Evolutionary conservation across 2,797 vertebrate species (phyloP).

Genomic region (Darevskia nairensis): DNA sequence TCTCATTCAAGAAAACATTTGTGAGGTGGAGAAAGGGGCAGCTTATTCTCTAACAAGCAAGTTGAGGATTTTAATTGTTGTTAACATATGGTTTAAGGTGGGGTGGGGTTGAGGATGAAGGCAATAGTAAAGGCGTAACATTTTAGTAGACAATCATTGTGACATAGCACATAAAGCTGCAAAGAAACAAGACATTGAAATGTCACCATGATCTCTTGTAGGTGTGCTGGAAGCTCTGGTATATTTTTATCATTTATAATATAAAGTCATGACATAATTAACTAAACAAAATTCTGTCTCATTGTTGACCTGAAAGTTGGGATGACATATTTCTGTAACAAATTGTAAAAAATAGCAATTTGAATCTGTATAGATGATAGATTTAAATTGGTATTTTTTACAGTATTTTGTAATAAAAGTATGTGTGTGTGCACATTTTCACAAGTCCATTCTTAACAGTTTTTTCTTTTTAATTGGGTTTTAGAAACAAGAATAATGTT

Average conservation of each 20-base stretch:
- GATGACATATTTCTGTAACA: not conserved
- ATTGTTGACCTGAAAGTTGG: not conserved
- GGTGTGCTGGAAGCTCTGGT: not conserved
- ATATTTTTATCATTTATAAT: conserved; percentile 6
- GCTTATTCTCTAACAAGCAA: not conserved
- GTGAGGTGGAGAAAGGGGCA: too few relatives aligned
- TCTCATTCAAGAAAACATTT: too few relatives aligned
- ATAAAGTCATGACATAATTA: not conserved
- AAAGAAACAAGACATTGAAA: not conserved
- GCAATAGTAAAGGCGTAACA: not conserved
- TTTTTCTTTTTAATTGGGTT: too few relatives aligned
- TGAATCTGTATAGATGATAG: not conserved
- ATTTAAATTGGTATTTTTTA: too few relatives aligned
- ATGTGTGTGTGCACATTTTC: too few relatives aligned
- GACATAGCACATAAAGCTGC: not conserved
- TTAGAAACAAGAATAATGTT: too few relatives aligned
- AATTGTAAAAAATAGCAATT: not conserved
- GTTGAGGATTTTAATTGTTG: not conserved
- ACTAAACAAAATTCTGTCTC: not conserved
- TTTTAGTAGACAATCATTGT: not conserved
- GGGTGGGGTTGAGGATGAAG: not conserved
- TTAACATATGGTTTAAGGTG: not conserved
- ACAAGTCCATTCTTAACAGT: too few relatives aligned
- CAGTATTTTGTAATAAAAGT: too few relatives aligned
- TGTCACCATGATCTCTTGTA: conserved; percentile 12